Evolutionary conservation across 1,140 invertebrate genomes (phyloP), one percentile per base, ranked within the genome.

Genomic region (Coenobita brevimanus): DNA sequence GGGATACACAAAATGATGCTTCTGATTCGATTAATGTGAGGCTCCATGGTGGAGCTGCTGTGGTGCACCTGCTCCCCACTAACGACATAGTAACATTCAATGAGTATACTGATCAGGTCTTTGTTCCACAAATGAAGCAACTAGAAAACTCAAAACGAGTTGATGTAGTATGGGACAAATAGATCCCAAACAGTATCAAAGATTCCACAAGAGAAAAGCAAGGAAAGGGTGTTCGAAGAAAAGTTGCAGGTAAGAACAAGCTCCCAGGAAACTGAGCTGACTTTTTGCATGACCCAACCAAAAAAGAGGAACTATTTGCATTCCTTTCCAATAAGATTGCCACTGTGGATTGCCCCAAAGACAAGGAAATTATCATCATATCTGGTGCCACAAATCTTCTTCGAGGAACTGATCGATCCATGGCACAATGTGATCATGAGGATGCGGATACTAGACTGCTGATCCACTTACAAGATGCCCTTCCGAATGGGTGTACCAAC

Each of bases 221-320:
- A 27, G 38, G 67, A 17, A 87, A 38, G 60, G 76, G 82, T 17
- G 54, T 30, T 41, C 62, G 8, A 46, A 13, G 79, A 64, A 82
- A 82, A 27, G 79, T 82, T 13, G 79, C 57, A 3, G 36, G 57
- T 64, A 10, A 82, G 33, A 64, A 60, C 50, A 82, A 82, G 60
- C 30, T 82, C 13, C 54, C 79, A 64, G 57, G 60, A 41, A 82
- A 82, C 57, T 82, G 54, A 57, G 6, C 36, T 8, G 57, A 64
- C 57, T 82, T 82, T 33, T 36, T 80, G 21, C 57, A n/a, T 82
- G 79, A 82, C 33, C 30, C 36, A 38, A 21, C 24, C 24, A 84
- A 71, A 17, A 86, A 86, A 36, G 8, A 80, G 46, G 69, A 86
- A 80, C 41, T 86, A 17, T 86, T 86, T 57, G 13, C 41, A 36